phyloP scores from a whole-genome alignment of 2,113 vertebrate species.

The Plectropomus leopardus region DNA sequence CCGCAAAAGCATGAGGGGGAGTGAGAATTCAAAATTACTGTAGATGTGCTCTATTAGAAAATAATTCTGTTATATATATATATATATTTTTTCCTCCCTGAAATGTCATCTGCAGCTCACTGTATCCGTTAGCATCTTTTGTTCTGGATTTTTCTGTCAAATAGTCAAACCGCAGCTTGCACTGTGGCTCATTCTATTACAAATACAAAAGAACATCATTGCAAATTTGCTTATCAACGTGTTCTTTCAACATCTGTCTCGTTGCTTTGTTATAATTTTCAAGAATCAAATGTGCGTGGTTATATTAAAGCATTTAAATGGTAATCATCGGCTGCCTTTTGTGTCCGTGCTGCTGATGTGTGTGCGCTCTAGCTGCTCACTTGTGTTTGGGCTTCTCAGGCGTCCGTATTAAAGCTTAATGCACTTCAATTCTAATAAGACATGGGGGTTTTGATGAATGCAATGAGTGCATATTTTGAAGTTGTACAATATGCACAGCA shows the following conservation, averaged over 20 bases:
- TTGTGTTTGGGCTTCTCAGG: constrained; percentile 64
- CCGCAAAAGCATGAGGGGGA: constrained; percentile 67
- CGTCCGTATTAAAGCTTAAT: constrained; percentile 77
- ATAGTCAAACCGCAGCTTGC: constrained; percentile 61
- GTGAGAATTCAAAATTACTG: constrained; percentile 69
- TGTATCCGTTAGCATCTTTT: constrained; percentile 73
- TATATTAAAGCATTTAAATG: constrained; percentile 69
- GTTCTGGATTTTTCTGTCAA: constrained; percentile 72
- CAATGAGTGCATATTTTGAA: constrained; percentile 73
- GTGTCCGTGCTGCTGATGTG: constrained; percentile 34
- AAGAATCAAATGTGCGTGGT: constrained; percentile 58
- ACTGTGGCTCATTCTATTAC: constrained; percentile 50
- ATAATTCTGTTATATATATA: constrained; percentile 50
- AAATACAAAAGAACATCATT: constrained; percentile 64
- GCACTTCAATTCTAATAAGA: constrained; percentile 75
- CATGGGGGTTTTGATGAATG: constrained; percentile 66
- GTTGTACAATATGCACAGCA: constrained; percentile 60
- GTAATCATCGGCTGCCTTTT: constrained; percentile 65
- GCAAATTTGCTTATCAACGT: constrained; percentile 73
- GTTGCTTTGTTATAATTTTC: constrained; percentile 63
- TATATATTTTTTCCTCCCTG: constrained; percentile 15
- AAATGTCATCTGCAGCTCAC: constrained; percentile 58
- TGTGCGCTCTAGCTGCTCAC: constrained; percentile 45
- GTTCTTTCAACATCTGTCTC: constrained; percentile 70
- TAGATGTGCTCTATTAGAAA: constrained; percentile 62